These are phyloP conservation scores for Falcunculus frontatus DNA, from an alignment of 2,113 vertebrate species.

Conservation along the genomic window DNA sequence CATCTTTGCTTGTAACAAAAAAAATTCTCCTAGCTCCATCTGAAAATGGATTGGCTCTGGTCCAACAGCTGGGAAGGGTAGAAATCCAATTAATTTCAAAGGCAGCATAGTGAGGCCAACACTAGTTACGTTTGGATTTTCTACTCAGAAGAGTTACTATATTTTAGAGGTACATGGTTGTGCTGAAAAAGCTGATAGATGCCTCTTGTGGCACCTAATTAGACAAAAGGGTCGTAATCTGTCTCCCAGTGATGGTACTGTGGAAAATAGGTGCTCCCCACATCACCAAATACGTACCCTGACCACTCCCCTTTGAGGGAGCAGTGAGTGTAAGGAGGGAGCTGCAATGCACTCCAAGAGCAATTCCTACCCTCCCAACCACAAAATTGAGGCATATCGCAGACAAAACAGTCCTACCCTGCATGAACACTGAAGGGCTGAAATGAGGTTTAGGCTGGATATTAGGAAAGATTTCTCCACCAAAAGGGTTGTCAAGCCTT, in stretches of 20 bases:
- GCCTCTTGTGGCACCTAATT: background rate
- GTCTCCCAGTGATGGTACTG: background rate
- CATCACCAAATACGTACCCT: background rate
- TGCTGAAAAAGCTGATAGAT: background rate
- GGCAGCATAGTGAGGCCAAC: background rate
- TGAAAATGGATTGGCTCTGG: background rate
- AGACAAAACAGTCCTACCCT: background rate
- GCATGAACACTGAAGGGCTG: background rate
- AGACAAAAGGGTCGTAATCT: background rate
- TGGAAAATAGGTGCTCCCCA: background rate
- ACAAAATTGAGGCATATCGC: background rate
- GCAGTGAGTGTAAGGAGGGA: background rate
- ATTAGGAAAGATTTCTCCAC: background rate
- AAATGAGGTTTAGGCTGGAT: background rate
- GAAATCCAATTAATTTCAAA: background rate
- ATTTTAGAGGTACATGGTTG: background rate
- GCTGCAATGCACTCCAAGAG: background rate
- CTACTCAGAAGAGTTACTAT: background rate
- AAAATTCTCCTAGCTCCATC: background rate
- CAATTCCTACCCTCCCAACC: background rate
- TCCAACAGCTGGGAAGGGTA: background rate
- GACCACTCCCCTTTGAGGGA: background rate
- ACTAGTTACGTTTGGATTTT: background rate
- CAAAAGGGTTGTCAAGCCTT: background rate
- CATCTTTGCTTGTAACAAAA: background rate